Conservation (phyloP, 2,888 invertebrate species). For the Dendrolimus pini region DNA sequence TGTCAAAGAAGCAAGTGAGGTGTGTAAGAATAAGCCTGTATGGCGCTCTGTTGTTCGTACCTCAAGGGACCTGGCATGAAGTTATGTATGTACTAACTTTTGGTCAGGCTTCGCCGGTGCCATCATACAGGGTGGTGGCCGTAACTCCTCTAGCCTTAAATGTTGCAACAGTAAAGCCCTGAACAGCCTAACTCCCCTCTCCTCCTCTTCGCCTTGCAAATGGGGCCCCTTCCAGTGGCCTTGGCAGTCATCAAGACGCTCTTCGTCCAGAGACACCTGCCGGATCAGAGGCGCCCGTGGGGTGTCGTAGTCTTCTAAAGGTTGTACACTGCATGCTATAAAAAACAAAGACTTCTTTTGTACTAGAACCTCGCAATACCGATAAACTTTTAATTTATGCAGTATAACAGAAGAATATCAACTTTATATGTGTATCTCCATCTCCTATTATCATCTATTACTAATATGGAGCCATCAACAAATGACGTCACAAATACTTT, state of each 20-base stretch:
- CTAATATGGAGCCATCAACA: no score
- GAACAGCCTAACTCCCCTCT: slow-evolving; percentile 69
- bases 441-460: no score
- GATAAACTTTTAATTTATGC: no score
- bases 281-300: slow-evolving; percentile 63
- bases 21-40: no score
- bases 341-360: slow-evolving; percentile 1
- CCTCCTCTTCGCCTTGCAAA: slow-evolving; percentile 61
- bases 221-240: slow-evolving; percentile 65
- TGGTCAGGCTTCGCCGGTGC: slow-evolving; percentile 59
- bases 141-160: slow-evolving; percentile 54
- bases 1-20: no score
- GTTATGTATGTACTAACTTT: no score
- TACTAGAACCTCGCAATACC: no score
- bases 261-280: slow-evolving; percentile 67
- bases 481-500: no score
- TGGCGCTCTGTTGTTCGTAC: no score
- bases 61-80: no score
- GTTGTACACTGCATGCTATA: slow-evolving; percentile 61
- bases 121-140: slow-evolving; percentile 58
- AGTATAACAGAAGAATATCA: no score
- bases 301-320: slow-evolving; percentile 60
- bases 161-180: slow-evolving; percentile 62
- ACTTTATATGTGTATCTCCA: no score
- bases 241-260: slow-evolving; percentile 64